Evolutionary conservation across 2,113 vertebrate species (phyloP).

Genomic region (Takifugu flavidus): DNA sequence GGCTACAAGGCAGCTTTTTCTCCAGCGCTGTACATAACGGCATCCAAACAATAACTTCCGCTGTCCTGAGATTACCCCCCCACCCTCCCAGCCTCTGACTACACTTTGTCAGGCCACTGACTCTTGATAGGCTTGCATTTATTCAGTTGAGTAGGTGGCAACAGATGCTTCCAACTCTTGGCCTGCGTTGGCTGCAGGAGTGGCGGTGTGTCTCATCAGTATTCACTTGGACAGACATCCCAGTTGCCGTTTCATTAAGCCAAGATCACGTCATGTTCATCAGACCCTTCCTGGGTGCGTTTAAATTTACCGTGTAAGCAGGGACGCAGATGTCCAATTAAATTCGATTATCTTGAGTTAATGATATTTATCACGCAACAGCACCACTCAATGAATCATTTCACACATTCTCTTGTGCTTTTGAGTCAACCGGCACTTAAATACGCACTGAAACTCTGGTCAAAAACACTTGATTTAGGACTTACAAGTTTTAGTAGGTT

Average conservation of each 20-base stretch:
- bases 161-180: too few species aligned
- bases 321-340: background rate
- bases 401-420: too few species aligned
- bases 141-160: too few species aligned
- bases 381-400: background rate
- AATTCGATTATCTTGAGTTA: background rate
- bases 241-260: slow-evolving; percentile 6
- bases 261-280: slow-evolving; percentile 6
- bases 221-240: slow-evolving; percentile 2
- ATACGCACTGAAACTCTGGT: too few species aligned
- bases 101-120: slow-evolving; percentile 6
- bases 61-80: background rate
- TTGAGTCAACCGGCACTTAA: too few species aligned
- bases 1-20: background rate
- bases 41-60: background rate
- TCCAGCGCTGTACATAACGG: slow-evolving; percentile 3
- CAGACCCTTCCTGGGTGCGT: background rate
- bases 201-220: too few species aligned
- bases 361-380: slow-evolving; percentile 5
- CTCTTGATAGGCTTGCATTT: slow-evolving; percentile 4
- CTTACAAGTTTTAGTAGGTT: too few species aligned
- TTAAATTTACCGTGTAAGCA: background rate
- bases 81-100: background rate
- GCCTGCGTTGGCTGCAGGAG: too few species aligned
- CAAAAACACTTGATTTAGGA: too few species aligned